phyloP scores from a whole-genome alignment of 2,797 vertebrate genomes.

The Helicolenus hilgendorfi region DNA sequence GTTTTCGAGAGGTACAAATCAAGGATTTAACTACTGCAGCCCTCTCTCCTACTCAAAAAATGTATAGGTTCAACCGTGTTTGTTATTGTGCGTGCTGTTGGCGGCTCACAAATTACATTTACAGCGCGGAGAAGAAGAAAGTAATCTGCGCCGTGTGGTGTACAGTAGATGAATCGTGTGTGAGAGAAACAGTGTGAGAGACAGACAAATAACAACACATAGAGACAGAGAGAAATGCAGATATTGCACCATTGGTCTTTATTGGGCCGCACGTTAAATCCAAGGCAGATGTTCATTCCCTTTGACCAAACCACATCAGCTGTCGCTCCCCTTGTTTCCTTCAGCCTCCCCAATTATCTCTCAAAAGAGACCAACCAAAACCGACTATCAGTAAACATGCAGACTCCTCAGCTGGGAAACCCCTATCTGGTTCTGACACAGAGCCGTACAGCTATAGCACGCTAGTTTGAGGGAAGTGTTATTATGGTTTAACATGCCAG shows the following conservation, averaged over 20 bases:
- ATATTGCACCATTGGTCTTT: constrained; percentile 66
- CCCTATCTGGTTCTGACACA: constrained; percentile 66
- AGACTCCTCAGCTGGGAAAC: constrained; percentile 79
- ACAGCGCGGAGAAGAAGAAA: background rate
- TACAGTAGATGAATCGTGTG: constrained; percentile 14
- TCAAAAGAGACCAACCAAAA: constrained; percentile 77
- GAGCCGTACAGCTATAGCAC: constrained; percentile 64
- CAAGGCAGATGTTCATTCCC: constrained; percentile 84
- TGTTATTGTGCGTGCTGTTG: constrained; percentile 16
- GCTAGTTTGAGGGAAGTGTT: constrained; percentile 75
- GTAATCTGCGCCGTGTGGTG: background rate
- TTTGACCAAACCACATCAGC: constrained; percentile 84
- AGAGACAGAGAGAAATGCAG: constrained; percentile 42
- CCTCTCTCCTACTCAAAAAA: constrained; percentile 62
- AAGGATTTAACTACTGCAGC: constrained; percentile 87
- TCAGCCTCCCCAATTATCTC: constrained; percentile 76
- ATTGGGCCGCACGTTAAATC: constrained; percentile 82
- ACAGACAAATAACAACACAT: constrained; percentile 49
- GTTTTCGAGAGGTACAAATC: constrained; percentile 90
- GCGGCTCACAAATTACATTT: constrained; percentile 30
- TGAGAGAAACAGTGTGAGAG: constrained; percentile 38
- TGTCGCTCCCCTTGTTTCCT: constrained; percentile 82
- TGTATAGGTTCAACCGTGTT: constrained; percentile 32
- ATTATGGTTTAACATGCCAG: constrained; percentile 86
- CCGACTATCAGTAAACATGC: constrained; percentile 86